Percentiles rank a stretch among this genome's conserved stretches.
phyloP scores from a whole-genome alignment of 2,888 invertebrate genomes.

The Ormyrus nitidulus region DNA sequence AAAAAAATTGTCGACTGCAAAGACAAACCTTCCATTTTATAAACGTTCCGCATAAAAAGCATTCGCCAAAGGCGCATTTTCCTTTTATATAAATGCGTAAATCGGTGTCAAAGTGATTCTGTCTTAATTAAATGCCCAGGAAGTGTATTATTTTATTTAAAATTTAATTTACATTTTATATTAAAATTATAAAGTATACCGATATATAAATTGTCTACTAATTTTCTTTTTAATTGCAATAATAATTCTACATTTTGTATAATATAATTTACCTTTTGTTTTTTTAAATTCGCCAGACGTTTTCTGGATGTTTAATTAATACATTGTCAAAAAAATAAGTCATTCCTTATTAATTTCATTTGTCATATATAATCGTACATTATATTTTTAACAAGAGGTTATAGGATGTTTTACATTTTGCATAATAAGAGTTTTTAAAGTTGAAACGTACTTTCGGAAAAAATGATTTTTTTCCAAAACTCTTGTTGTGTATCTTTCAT shows the following conservation, averaged over 20 bases:
- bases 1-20: constrained; percentile 1
- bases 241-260: too few species aligned
- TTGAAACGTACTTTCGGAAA: background rate
- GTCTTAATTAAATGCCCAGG: constrained; percentile 12
- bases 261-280: too few species aligned
- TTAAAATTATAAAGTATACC: too few species aligned
- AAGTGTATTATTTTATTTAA: background rate
- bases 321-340: constrained; percentile 28
- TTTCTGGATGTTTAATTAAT: background rate
- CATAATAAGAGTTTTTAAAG: constrained; percentile 1
- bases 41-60: constrained; percentile 10
- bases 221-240: too few species aligned
- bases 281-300: too few species aligned
- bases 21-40: constrained; percentile 8
- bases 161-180: too few species aligned
- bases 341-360: constrained; percentile 35
- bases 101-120: constrained; percentile 15
- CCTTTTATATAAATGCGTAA: background rate
- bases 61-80: constrained; percentile 20
- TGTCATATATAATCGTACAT: background rate
- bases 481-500: constrained; percentile 16
- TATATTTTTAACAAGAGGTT: constrained; percentile 1
- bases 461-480: constrained; percentile 7
- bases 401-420: background rate
- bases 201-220: too few species aligned